Base-by-base conservation (phyloP, 2,113 vertebrate species). In the Macrotis lagotis region DNA sequence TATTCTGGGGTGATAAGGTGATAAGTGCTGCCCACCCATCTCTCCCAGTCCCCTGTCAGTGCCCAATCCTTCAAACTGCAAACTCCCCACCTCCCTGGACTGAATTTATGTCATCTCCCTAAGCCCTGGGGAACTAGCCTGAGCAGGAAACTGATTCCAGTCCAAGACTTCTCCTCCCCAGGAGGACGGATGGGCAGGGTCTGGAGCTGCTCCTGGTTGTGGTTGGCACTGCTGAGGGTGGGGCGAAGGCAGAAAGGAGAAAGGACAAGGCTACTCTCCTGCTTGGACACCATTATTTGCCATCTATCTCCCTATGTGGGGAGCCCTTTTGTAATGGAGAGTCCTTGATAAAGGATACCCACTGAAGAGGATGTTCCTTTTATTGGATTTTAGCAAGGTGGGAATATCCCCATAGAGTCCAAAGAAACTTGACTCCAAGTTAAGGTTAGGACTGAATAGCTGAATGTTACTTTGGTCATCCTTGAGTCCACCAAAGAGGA, bases 321-420 rank as follows among this genome's bases (percentile, higher is more conserved):
- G 1, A 19, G 93, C 52, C 92, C 74, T 96, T 93, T 91, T 96
- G 94, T 96, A 74, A 92, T 93, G 48, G 93, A 95, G 59, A 97
- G 14, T 93, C 97, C 97, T 83, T 92, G 93, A 94, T 95, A 88
- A 94, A 94, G 22, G 59, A 93, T 89, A 94, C 3, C 96, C 93
- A 96, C 97, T 97, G 97, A 50, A 93, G 97, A 97, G 96, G 96
- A 96, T 97, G 92, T 83, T 92, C 26, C 92, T 96, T 74, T 96
- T 95, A 93, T 93, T 94, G 91, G 96, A 95, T 93, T 51, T 5
- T 95, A 95, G 66, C 89, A 92, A 93, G 95, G 96, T 96, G 48
- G n/a, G 47, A 50, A 49, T 95, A 98, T 94, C 95, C 96, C 96
- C 95, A 96, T 94, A 31, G 94, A 96, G 96, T 90, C 51, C 55